Evolutionary conservation across 2,888 invertebrate species (phyloP).

Genomic region (Atrina japonica): DNA sequence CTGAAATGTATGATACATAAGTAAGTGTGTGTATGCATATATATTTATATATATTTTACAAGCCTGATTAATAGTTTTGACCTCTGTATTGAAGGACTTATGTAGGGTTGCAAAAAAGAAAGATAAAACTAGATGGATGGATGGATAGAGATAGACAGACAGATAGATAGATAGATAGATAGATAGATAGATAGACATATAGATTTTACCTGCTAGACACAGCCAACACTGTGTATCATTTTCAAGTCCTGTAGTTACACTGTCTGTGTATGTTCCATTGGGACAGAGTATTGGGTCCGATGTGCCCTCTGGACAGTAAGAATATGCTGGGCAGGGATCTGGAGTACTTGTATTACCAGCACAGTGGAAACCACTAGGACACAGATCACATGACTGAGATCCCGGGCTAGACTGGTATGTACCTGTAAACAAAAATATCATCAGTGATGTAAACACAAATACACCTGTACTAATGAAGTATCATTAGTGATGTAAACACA

Average conservation of each 20-base stretch:
- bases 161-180: too few species aligned
- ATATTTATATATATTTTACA: background rate
- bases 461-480: too few species aligned
- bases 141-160: too few species aligned
- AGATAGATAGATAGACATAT: slow-evolving; percentile 5
- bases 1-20: slow-evolving; percentile 62
- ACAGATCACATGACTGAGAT: slow-evolving; percentile 58
- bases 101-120: too few species aligned
- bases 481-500: too few species aligned
- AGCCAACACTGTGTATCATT: slow-evolving; percentile 36
- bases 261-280: slow-evolving; percentile 73
- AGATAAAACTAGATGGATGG: too few species aligned
- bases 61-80: too few species aligned
- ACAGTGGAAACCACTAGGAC: slow-evolving; percentile 70
- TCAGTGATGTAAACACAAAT: too few species aligned
- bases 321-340: slow-evolving; percentile 70
- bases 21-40: too few species aligned
- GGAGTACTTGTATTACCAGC: slow-evolving; percentile 69
- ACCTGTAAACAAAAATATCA: slow-evolving; percentile 48
- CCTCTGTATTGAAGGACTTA: too few species aligned
- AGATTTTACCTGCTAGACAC: slow-evolving; percentile 73
- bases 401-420: slow-evolving; percentile 72
- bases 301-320: slow-evolving; percentile 74
- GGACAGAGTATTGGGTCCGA: slow-evolving; percentile 70
- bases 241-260: slow-evolving; percentile 56